Percentiles rank a stretch among this genome's conserved stretches.
These are phyloP conservation scores for Ceratosolen solmsi DNA, from an alignment of 1,140 invertebrate species.

Conservation along the genomic window DNA sequence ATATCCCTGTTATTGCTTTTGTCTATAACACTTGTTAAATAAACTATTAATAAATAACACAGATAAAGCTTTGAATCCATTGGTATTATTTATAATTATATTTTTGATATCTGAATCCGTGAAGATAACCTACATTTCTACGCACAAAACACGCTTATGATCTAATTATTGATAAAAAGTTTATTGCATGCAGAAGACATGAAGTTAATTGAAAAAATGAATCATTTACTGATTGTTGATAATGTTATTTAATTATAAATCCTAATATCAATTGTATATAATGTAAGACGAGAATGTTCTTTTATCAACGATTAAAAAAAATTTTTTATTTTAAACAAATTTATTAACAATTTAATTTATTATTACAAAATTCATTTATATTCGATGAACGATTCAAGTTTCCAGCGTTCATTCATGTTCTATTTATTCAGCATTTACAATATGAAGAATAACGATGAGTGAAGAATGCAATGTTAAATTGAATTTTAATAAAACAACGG, in stretches of 20 bases:
- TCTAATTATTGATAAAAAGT: conserved; percentile 22
- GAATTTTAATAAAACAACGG: too few species aligned
- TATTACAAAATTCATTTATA: background rate
- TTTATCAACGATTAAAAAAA: background rate
- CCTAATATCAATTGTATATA: background rate
- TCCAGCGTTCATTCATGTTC: too few species aligned
- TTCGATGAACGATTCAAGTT: background rate
- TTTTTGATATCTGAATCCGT: background rate
- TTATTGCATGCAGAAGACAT: conserved; percentile 5
- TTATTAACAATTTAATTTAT: background rate
- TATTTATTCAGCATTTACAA: background rate
- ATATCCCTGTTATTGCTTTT: background rate
- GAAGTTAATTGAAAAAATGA: conserved; percentile 26
- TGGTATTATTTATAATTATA: conserved; percentile 11
- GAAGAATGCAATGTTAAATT: too few species aligned
- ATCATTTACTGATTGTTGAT: conserved; percentile 16
- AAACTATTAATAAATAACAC: background rate
- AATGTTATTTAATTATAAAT: conserved; percentile 10
- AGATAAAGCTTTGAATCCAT: background rate
- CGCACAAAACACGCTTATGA: background rate
- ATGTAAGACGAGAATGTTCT: background rate
- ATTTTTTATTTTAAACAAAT: background rate
- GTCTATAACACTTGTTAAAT: background rate
- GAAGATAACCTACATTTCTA: conserved; percentile 14
- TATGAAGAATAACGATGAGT: background rate